These are phyloP conservation scores for Mastigias papua DNA, from an alignment of 30 jellyfish, hydroid and myxozoan genomes.

Conservation along the genomic window DNA sequence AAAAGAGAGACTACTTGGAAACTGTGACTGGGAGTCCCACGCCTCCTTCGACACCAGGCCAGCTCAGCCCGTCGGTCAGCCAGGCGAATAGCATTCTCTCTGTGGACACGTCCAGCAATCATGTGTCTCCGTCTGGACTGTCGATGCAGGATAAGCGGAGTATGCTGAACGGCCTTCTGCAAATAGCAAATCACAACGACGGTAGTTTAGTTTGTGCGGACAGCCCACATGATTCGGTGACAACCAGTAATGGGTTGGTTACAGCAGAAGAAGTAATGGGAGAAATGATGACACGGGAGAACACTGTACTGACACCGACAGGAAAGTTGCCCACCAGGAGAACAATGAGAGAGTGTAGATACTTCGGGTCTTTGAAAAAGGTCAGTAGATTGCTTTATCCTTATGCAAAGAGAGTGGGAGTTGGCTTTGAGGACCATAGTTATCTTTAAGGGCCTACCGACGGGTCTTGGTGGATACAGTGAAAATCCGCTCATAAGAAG, in stretches of 20 bases:
- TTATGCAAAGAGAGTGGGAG: no score
- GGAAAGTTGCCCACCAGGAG: constrained; percentile 45
- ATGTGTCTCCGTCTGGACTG: constrained; percentile 34
- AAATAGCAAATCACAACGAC: constrained; percentile 69
- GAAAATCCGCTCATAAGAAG: no score
- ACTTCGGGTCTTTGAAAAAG: constrained; percentile 85
- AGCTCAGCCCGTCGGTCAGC: constrained; percentile 67
- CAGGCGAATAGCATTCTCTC: constrained; percentile 25
- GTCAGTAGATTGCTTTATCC: no score
- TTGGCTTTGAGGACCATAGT: no score
- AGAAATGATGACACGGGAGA: constrained; percentile 51
- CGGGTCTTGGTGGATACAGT: no score
- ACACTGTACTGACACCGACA: constrained; percentile 48
- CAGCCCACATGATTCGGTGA: constrained; percentile 54
- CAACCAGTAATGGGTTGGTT: constrained; percentile 61
- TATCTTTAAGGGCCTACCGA: no score
- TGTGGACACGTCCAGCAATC: constrained; percentile 36
- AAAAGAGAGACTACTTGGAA: constrained; percentile 29
- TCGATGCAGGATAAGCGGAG: constrained; percentile 36
- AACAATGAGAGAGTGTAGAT: constrained; percentile 35
- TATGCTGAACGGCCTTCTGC: constrained; percentile 63
- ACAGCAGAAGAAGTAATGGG: constrained; percentile 82
- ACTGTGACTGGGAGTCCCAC: constrained; percentile 82
- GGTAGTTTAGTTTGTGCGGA: constrained; percentile 31
- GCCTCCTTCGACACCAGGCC: constrained; percentile 90